A percentile compares a stretch with the other conserved stretches of the same genome.
phyloP scores from a whole-genome alignment of 2,113 vertebrate genomes.

The Gopherus flavomarginatus region DNA sequence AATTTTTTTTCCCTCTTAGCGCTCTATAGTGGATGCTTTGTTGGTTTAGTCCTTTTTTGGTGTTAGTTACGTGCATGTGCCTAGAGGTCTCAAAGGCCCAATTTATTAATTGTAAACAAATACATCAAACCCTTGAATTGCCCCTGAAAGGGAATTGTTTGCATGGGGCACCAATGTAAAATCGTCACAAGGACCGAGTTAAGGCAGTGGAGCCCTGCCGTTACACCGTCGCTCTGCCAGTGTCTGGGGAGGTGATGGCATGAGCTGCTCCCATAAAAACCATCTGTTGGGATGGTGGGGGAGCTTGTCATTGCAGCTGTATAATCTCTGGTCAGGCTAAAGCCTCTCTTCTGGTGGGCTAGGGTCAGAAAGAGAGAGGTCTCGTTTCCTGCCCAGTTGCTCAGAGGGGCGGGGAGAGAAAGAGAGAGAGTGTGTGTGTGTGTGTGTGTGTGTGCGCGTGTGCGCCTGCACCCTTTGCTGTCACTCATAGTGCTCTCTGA shows the following conservation, averaged over 20 bases:
- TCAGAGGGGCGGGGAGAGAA: neutral
- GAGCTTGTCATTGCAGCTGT: neutral
- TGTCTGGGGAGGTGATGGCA: neutral
- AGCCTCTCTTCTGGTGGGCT: neutral
- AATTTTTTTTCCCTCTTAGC: neutral
- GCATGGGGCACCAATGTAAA: rapidly evolving
- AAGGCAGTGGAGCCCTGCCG: neutral
- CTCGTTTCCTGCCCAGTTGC: neutral
- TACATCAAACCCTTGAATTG: neutral
- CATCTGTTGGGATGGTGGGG: neutral
- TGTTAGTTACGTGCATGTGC: neutral
- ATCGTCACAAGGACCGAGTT: neutral
- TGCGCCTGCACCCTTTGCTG: neutral
- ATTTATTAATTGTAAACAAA: neutral
- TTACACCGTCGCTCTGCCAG: neutral
- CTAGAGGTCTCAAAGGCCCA: neutral
- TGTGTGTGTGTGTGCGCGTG: too few species aligned
- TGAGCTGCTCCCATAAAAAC: neutral
- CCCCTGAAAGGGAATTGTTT: neutral
- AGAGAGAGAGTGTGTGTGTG: neutral
- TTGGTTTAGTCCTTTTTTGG: neutral
- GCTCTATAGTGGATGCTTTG: neutral
- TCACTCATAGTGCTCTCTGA: neutral
- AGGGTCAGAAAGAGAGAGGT: neutral
- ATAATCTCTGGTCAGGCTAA: neutral